Evolutionary conservation across 2,888 invertebrate genomes (phyloP), one percentile per base, ranked within the genome.

Genomic region (Eupeodes latifasciatus): DNA sequence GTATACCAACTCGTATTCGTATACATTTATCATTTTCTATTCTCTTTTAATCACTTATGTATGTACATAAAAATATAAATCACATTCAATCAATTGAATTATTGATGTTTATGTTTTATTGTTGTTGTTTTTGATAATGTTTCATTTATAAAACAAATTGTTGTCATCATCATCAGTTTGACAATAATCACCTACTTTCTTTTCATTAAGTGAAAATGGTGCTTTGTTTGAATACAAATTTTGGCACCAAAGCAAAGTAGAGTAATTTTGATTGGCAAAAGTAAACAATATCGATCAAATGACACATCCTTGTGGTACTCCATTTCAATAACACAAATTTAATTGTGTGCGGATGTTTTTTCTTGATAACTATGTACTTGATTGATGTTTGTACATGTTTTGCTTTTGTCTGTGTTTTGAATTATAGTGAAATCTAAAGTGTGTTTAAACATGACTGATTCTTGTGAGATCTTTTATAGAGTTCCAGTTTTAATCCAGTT

Each of bases 161-260:
- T 53, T 81, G 76, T 80, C 64, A 53, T 76, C 27, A 27, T 80
- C 71, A 66, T 76, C 16, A 27, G 34, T 59, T 71, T 66, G 59
- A 57, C 57, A 34, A 80, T 71, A 66, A 85, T 81, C 81, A 64
- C 72, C 84, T 64, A 64, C 53, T 85, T 85, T 85, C 80, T 81
- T 77, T 77, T 85, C 40, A 61, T 36, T 55, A 59, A 14, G 6
- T 19, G 66, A 44, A 55, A 51, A 40, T 49, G 51, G 36, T 51
- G 36, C 27, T 12, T 34, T 12, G 44, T 55, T 69, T 72, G 72
- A 59, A n/a, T 36, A 27, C 27, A 3, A 47, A 34, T 72, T 47
- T 16, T 0, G 6, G 36, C 1, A 0, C 5, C 2, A 9, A 36
- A 53, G 16, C 0, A 27, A 40, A 7, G 40, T 40, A 5, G 5